Base-by-base conservation (phyloP, 1,140 invertebrate genomes). In the Drosophila orosa region DNA sequence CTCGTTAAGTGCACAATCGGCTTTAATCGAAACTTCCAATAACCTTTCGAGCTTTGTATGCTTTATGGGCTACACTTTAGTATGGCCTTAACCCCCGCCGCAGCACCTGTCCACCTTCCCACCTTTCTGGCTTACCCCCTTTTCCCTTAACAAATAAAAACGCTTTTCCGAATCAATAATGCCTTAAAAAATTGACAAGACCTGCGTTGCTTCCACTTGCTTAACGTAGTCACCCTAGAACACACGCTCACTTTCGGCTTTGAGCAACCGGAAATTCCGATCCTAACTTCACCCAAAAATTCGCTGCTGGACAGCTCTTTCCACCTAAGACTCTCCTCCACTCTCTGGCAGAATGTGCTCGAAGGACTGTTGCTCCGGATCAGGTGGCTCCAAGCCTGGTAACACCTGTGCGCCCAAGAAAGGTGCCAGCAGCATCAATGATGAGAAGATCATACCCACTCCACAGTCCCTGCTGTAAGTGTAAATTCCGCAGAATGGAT, bases 401-500 rank as follows among this genome's bases (percentile, higher is more conserved):
- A 87, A 77, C 61, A 17, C 33, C 47, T 87, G 83, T 19, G 17
- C 44, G 8, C 61, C 82, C 6, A 89, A 71, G 22, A 83, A 73
- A 29, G 40, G 27, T 2, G 39, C 15, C 54, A 33, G 22, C 13
- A 8, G 7, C 5, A 5, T 6, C 33, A 65, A 8, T 22, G 8
- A 13, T 9, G 67, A 89, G 1, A 33, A 73, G 35, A 42, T 87
- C 19, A 60, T 87, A 40, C 83, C 83, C 35, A 87, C 83, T 8
- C 83, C 83, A 13, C 83, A 87, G 33, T 83, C 76, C 47, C 63
- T 89, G 54, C 80, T 87, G 83, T 87, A 84, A 87, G 47, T 48
- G 5, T 47, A 25, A 47, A 25, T 24, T 7, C 13, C 3, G 0
- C 3, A 25, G 24, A n/a, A 25, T 5, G 2, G 3, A 25, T 25